These are phyloP conservation scores for Aleiodes sp. DNA, from an alignment of 1,140 invertebrate species.

Conservation along the genomic window DNA sequence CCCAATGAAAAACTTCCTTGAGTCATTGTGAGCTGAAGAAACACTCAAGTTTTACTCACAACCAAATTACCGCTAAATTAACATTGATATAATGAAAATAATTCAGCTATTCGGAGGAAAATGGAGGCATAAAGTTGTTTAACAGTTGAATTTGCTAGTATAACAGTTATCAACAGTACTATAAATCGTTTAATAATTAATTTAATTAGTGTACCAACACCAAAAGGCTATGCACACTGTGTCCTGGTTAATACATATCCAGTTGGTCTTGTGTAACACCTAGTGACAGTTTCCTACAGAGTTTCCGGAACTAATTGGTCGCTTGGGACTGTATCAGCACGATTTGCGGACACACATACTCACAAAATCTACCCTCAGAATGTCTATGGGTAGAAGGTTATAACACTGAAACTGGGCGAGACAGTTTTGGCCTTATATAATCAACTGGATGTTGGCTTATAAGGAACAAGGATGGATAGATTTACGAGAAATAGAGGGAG, in stretches of 20 bases:
- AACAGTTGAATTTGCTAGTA: background rate
- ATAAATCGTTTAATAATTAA: conserved; percentile 6
- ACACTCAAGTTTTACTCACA: too few species aligned
- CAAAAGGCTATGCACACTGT: background rate
- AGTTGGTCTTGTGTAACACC: conserved; percentile 1
- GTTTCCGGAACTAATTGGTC: conserved; percentile 32
- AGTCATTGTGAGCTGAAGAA: too few species aligned
- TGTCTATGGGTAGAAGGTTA: background rate
- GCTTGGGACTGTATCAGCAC: conserved; percentile 26
- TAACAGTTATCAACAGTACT: background rate
- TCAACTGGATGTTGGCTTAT: too few species aligned
- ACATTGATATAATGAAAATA: too few species aligned
- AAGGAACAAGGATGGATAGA: too few species aligned
- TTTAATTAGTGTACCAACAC: background rate
- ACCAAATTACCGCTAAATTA: too few species aligned
- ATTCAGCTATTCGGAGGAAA: too few species aligned
- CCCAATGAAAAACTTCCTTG: too few species aligned
- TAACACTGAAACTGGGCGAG: conserved; percentile 5
- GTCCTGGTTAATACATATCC: conserved; percentile 3
- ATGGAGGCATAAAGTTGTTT: background rate
- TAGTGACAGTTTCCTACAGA: conserved; percentile 24
- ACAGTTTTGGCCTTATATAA: conserved; percentile 2
- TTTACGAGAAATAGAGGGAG: background rate
- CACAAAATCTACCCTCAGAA: background rate
- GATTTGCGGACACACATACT: conserved; percentile 17